phyloP scores from a whole-genome alignment of 2,797 vertebrate genomes.

The Hipposideros larvatus region DNA sequence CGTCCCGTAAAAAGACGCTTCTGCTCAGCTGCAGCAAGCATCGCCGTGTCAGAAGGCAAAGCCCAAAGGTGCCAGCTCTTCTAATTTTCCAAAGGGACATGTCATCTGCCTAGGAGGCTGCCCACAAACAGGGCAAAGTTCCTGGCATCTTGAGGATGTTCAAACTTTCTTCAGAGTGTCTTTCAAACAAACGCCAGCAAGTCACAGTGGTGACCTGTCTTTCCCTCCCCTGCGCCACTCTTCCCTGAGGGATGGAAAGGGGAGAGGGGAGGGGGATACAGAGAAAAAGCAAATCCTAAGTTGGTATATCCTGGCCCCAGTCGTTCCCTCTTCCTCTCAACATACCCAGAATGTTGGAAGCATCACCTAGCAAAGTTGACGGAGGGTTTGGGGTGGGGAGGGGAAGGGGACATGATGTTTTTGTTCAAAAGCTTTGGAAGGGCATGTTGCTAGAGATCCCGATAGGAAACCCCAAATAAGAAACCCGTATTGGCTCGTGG shows the following conservation, averaged over 20 bases:
- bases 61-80: not conserved
- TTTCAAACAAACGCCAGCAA: not conserved
- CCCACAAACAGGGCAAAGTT: not conserved
- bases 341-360: not conserved
- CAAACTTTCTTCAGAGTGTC: not conserved
- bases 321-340: not conserved
- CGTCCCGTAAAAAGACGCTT: accelerated
- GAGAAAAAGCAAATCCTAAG: not conserved
- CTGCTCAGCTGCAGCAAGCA: accelerated
- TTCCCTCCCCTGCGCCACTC: not conserved
- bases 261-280: accelerated
- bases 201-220: not conserved
- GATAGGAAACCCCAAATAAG: constrained; percentile 57
- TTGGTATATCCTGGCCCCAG: accelerated
- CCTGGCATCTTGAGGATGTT: not conserved
- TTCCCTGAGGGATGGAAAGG: not conserved
- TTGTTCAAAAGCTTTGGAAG: not conserved
- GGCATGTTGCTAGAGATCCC: constrained; percentile 27
- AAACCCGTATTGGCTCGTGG: constrained; percentile 49
- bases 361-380: not conserved
- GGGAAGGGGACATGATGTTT: not conserved
- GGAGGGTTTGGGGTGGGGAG: no score
- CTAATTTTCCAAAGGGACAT: not conserved
- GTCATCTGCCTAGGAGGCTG: not conserved
- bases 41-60: accelerated